Base-by-base conservation (phyloP, 2,888 invertebrate species). In the Sminthurinus aureus region DNA sequence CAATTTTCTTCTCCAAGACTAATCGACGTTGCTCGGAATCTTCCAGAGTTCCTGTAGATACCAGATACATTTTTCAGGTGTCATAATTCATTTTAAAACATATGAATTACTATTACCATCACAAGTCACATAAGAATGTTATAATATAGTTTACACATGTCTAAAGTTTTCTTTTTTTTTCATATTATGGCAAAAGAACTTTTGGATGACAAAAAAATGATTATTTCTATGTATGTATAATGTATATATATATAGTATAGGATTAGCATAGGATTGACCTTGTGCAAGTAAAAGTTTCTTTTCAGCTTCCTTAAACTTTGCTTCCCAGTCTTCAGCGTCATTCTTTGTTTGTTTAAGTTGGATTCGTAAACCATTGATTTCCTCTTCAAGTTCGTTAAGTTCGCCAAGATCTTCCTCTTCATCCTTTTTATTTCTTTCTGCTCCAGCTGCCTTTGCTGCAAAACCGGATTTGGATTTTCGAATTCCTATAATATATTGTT, bases 1-100 rank as follows among this genome's bases (percentile, higher is more conserved):
- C 93, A 88, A 95, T 90, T 91, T 94, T 94, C 90, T 94, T 95
- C 90, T 96, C 96, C 85, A 96, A 90, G 89, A 94, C 93, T 80
- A 93, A 92, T 89, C 96, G 95, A 90, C 93, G 94, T 89, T 94
- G 93, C 90, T 94, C 95, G 85, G 94, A 92, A 89, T 96, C 96
- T 89, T 96, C 96, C 88, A 96, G 73, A 18, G 85, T 86, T 22
- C 82, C 86, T 86, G 51, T 52, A 58, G 73, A 24, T 52, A 52
- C 13, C 8, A 52, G 52, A 52, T 52, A 52, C n/a, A n/a, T n/a
- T n/a, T n/a, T n/a, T n/a, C n/a, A n/a, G n/a, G n/a, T n/a, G n/a
- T n/a, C n/a, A n/a, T n/a, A n/a, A n/a, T n/a, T 51, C 22, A 69
- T 81, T 50, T 81, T n/a, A n/a, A 18, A 22, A 73, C 24, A 81